Conservation (phyloP, 2,797 vertebrate species). For the Urosaurus nigricauda region DNA sequence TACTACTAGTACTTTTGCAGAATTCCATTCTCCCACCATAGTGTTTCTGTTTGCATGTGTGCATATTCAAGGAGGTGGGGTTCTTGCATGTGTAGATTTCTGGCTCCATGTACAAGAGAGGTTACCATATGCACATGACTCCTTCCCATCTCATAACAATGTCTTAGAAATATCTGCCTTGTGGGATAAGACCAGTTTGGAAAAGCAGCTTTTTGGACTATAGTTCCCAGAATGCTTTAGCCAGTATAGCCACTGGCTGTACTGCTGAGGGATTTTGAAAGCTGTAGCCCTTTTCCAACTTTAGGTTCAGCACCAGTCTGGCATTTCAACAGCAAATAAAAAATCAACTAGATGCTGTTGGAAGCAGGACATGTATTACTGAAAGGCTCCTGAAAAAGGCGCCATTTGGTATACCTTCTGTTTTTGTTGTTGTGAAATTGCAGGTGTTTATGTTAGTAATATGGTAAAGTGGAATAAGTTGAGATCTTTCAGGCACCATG, state of each 20-base stretch:
- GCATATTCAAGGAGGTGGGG: no score
- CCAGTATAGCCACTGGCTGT: not conserved
- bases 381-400: not conserved
- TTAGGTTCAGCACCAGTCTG: not conserved
- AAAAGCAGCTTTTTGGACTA: not conserved
- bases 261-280: no score
- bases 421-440: not conserved
- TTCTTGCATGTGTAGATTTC: not conserved
- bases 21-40: not conserved
- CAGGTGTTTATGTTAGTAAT: constrained; percentile 6
- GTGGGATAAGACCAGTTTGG: not conserved
- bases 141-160: no score
- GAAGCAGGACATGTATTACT: not conserved
- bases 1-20: not conserved
- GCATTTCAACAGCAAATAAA: not conserved
- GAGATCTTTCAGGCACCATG: not conserved
- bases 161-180: not conserved
- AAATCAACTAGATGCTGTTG: not conserved
- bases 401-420: not conserved
- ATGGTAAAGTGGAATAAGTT: not conserved
- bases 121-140: not conserved
- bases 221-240: not conserved
- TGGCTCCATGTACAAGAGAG: not conserved
- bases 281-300: no score
- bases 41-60: not conserved